Conservation (phyloP, 2,888 invertebrate species). For the Scaptomyza parva region DNA sequence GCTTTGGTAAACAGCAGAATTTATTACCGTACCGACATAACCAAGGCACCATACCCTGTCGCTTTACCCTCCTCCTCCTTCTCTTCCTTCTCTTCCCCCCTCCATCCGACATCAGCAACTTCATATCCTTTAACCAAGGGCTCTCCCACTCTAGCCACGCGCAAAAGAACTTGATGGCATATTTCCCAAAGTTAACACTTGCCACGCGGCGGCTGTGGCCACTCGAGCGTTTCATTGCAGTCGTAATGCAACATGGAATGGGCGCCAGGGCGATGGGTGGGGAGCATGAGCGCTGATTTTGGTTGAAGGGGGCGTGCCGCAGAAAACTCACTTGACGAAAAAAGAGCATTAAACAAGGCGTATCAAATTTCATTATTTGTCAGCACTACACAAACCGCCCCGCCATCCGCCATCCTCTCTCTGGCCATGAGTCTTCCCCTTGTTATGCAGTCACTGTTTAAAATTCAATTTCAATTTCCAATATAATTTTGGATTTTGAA, state of each 20-base stretch:
- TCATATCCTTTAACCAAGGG: not conserved
- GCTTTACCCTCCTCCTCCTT: not conserved
- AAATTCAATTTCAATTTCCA: conserved; percentile 72
- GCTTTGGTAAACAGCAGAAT: conserved; percentile 80
- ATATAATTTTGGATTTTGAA: conserved; percentile 65
- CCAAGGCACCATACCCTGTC: not conserved
- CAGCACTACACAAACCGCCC: conserved; percentile 38
- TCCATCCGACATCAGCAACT: no score
- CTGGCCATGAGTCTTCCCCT: not conserved
- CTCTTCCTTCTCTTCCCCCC: not conserved
- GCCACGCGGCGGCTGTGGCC: conserved; percentile 80
- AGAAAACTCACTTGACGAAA: conserved; percentile 61
- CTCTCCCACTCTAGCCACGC: not conserved
- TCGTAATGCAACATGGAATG: conserved; percentile 49
- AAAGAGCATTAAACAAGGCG: conserved; percentile 85
- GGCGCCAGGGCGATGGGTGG: not conserved
- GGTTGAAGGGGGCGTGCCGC: conserved; percentile 30
- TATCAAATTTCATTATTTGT: conserved; percentile 85
- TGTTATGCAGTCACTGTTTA: conserved; percentile 16
- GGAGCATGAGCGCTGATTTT: conserved; percentile 16
- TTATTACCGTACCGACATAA: conserved; percentile 65
- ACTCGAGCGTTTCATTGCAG: conserved; percentile 79
- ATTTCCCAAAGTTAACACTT: conserved; percentile 77
- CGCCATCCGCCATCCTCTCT: not conserved
- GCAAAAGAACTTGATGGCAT: conserved; percentile 34